These are phyloP conservation scores for Troilus luridus DNA, from an alignment of 2,888 invertebrate genomes.

Conservation along the genomic window DNA sequence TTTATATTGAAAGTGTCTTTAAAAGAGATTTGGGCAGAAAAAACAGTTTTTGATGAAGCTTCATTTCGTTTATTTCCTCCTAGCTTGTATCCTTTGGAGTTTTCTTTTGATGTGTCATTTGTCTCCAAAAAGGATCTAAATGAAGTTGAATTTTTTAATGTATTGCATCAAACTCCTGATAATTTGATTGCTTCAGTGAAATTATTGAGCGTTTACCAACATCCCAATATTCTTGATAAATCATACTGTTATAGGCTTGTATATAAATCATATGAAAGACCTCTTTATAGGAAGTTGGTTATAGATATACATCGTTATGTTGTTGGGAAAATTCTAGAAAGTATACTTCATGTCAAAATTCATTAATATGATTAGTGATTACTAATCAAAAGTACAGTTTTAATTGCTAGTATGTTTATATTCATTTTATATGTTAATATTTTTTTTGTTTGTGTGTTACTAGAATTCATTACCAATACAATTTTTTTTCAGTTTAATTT, in stretches of 20 bases:
- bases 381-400: not conserved
- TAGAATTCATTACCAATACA: not conserved
- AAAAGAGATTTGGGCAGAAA: constrained; percentile 40
- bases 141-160: constrained; percentile 66
- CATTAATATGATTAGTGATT: constrained; percentile 45
- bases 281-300: constrained; percentile 68
- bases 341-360: constrained; percentile 60
- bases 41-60: not conserved
- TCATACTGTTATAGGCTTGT: constrained; percentile 69
- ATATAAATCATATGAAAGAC: constrained; percentile 68
- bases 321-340: constrained; percentile 67
- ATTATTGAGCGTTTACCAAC: constrained; percentile 67
- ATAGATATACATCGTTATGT: constrained; percentile 68
- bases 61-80: constrained; percentile 46
- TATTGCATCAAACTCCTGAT: constrained; percentile 68
- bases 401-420: constrained; percentile 10
- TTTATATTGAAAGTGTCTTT: constrained; percentile 54
- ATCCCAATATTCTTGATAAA: constrained; percentile 66
- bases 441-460: not conserved
- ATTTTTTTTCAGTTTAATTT: constrained; percentile 36
- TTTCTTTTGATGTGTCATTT: constrained; percentile 69
- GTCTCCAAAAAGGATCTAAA: constrained; percentile 65
- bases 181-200: constrained; percentile 68
- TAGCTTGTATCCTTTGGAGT: constrained; percentile 66
- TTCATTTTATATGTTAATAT: not conserved